These are phyloP conservation scores for western clawed frog (Xenopus tropicalis) DNA, from an alignment of 2,113 vertebrate genomes.

Conservation along the genomic window DNA sequence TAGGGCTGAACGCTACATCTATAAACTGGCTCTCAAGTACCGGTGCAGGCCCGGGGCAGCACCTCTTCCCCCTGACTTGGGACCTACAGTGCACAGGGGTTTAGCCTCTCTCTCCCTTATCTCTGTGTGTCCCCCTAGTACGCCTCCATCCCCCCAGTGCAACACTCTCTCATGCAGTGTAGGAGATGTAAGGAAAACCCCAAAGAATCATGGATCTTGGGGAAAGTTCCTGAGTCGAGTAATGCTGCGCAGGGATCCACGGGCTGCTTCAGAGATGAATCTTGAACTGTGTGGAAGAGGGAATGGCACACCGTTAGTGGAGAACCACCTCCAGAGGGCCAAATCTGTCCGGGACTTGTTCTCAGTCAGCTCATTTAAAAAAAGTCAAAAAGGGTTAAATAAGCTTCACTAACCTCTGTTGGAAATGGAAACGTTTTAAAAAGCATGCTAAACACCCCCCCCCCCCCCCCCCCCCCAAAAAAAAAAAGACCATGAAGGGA, in stretches of 20 bases:
- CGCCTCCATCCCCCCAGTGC: conserved; percentile 11
- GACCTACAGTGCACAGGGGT: conserved; percentile 12
- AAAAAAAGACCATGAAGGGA: too few species aligned
- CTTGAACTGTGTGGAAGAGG: conserved; percentile 8
- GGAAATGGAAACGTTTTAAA: neutral
- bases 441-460: too few species aligned
- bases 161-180: conserved; percentile 14
- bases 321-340: neutral
- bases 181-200: conserved; percentile 17
- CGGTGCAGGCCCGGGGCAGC: conserved; percentile 29
- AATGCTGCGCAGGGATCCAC: conserved; percentile 13
- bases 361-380: conserved; percentile 22
- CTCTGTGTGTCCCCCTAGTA: neutral
- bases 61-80: conserved; percentile 12
- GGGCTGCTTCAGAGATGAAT: conserved; percentile 28
- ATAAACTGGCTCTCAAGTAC: conserved; percentile 28
- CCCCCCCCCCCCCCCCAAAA: too few species aligned
- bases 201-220: conserved; percentile 20
- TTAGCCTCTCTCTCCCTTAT: neutral
- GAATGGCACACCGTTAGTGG: neutral
- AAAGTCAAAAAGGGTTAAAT: conserved; percentile 13
- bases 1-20: conserved; percentile 36
- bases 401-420: conserved; percentile 1
- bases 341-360: conserved; percentile 32
- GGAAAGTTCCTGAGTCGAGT: conserved; percentile 25